Conservation (phyloP, 2,113 vertebrate species). For the Arvicanthis niloticus region DNA sequence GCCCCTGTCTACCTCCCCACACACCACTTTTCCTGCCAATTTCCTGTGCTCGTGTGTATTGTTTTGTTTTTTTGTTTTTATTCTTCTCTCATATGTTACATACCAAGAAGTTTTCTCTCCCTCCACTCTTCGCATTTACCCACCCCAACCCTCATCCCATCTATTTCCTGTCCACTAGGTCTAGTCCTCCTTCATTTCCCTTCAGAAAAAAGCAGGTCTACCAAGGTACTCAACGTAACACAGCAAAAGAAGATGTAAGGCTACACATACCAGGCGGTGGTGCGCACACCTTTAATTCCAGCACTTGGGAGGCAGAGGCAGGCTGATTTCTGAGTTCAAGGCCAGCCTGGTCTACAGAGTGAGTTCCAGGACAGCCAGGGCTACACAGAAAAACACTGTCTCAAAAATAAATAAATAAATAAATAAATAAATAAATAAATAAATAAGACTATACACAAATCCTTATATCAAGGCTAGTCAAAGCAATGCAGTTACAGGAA, state of each 20-base stretch:
- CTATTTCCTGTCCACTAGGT: not conserved
- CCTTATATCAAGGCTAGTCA: too few relatives aligned
- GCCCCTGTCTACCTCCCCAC: too few relatives aligned
- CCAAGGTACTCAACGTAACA: not conserved
- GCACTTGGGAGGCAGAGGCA: too few relatives aligned
- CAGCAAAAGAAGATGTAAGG: not conserved
- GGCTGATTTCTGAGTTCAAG: too few relatives aligned
- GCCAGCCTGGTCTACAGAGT: too few relatives aligned
- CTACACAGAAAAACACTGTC: too few relatives aligned
- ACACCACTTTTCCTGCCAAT: not conserved
- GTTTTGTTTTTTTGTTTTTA: not conserved
- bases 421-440: too few relatives aligned
- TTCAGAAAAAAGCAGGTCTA: not conserved
- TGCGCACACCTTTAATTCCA: too few relatives aligned
- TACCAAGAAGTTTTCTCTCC: not conserved
- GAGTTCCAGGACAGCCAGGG: too few relatives aligned
- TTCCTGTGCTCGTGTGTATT: not conserved
- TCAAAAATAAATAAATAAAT: too few relatives aligned
- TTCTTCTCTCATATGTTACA: not conserved
- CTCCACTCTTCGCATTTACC: not conserved
- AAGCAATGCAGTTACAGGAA: not conserved
- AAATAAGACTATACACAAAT: not conserved
- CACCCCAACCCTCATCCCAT: accelerated
- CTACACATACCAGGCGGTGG: too few relatives aligned
- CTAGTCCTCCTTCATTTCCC: not conserved